A percentile compares a stretch with the other conserved stretches of the same genome.
Conservation (phyloP, 2,888 invertebrate genomes). For the Cryptosula pallasiana region DNA sequence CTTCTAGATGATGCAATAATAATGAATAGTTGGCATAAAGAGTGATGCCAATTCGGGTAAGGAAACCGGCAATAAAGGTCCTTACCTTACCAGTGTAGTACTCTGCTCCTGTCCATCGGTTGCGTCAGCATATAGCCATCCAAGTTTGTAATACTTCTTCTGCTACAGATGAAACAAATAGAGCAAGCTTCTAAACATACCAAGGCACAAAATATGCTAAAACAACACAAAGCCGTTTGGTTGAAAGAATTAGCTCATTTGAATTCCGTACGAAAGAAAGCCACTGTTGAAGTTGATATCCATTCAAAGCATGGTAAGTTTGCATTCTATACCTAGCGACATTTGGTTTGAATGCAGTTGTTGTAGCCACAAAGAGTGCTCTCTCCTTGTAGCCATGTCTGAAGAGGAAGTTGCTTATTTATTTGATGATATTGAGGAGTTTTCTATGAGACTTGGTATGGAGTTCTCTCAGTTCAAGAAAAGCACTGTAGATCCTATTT, state of each 20-base stretch:
- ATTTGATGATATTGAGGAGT: constrained; percentile 41
- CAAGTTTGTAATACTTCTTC: not conserved
- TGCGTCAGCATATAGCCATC: no score
- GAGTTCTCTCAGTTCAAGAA: constrained; percentile 43
- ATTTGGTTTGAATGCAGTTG: not conserved
- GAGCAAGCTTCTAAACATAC: constrained; percentile 42
- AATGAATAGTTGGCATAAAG: no score
- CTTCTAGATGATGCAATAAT: no score
- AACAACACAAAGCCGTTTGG: constrained; percentile 49
- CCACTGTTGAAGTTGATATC: not conserved
- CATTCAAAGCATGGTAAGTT: not conserved
- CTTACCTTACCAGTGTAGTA: no score
- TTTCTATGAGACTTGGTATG: constrained; percentile 33
- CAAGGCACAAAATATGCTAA: constrained; percentile 43
- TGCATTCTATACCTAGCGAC: no score
- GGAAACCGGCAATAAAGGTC: no score
- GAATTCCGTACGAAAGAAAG: not conserved
- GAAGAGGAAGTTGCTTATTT: constrained; percentile 29
- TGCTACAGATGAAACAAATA: constrained; percentile 28
- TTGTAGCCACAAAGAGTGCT: not conserved
- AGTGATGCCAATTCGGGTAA: no score
- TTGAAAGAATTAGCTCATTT: constrained; percentile 39
- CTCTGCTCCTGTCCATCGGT: no score
- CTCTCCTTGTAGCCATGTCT: not conserved
- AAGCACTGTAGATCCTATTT: constrained; percentile 42